Base-by-base conservation (phyloP, 2,113 vertebrate genomes). In the Anarrhichthys ocellatus region DNA sequence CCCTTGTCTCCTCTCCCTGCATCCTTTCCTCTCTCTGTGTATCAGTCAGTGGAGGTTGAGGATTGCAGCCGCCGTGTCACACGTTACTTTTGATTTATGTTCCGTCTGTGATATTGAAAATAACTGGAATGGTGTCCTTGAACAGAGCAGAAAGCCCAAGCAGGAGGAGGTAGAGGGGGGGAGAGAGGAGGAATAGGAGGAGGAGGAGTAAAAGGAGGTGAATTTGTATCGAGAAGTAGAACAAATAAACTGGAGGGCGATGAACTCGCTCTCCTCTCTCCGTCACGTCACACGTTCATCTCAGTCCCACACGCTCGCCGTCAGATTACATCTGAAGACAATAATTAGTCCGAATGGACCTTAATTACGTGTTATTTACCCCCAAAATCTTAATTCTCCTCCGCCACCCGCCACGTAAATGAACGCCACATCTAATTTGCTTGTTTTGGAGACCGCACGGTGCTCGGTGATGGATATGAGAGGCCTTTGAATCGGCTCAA, bases 41-140 rank as follows among this genome's bases (percentile, higher is more conserved):
- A 27, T 80, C 67, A 20, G 42, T 63, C 75, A 20, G 69, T 34
- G 48, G 66, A 75, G 69, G 75, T 22, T 78, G 67, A 80, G 65
- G 15, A 29, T 48, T 32, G 73, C 58, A 29, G 83, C 36, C 9
- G 20, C 78, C 20, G 61, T 81, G 73, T 88, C 82, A 69, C 22
- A 75, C 44, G 73, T 92, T 90, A 84, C 67, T 88, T 83, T 73
- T 93, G 92, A 93, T 94, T 94, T 90, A 93, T 94, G 88, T 90
- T 87, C 84, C 78, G 73, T 84, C 91, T 93, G 90, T 90, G 87
- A 90, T 93, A 89, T 91, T 87, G 90, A 92, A 91, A 92, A 83
- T 87, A 86, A 81, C 86, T 83, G 71, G 84, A 91, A 88, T 87
- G 66, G 86, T 86, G 91, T 92, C 92, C 92, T 94, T 94, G 90